Conservation (phyloP, 2,113 vertebrate species). For the Onychorhynchus coronatus region DNA sequence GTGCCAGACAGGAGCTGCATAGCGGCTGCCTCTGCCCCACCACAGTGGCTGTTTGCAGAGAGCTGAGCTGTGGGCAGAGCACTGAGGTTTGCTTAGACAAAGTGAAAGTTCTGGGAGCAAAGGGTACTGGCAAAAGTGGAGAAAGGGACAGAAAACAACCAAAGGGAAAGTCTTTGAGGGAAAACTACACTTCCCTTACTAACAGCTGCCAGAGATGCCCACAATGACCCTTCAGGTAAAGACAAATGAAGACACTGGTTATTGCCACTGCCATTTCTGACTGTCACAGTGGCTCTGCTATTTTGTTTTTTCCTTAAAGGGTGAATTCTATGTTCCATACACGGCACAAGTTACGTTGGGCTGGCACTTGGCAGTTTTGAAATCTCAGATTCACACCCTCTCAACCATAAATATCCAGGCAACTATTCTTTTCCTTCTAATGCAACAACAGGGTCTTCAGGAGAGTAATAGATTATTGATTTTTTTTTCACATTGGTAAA, state of each 20-base stretch:
- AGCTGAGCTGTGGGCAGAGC: background rate
- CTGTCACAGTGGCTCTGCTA: background rate
- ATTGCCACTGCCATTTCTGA: background rate
- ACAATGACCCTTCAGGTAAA: background rate
- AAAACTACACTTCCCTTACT: background rate
- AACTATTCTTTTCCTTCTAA: background rate
- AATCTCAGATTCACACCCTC: background rate
- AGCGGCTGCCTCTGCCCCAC: background rate
- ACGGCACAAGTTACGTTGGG: background rate
- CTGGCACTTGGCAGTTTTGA: background rate
- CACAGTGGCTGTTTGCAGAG: rapidly evolving
- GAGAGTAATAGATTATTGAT: background rate
- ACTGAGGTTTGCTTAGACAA: background rate
- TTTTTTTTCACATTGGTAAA: background rate
- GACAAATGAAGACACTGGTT: background rate
- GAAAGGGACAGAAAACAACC: background rate
- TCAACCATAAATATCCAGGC: rapidly evolving
- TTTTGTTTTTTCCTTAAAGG: background rate
- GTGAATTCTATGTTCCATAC: background rate
- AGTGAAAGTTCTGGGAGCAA: background rate
- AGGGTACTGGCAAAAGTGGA: background rate
- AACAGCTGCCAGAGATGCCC: background rate
- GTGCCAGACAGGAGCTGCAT: background rate
- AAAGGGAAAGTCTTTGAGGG: background rate
- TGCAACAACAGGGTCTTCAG: background rate